A percentile compares a stretch with the other conserved stretches of the same genome.
These are phyloP conservation scores for Haliaeetus leucogaster DNA, from an alignment of 2,113 vertebrate species.

Conservation along the genomic window DNA sequence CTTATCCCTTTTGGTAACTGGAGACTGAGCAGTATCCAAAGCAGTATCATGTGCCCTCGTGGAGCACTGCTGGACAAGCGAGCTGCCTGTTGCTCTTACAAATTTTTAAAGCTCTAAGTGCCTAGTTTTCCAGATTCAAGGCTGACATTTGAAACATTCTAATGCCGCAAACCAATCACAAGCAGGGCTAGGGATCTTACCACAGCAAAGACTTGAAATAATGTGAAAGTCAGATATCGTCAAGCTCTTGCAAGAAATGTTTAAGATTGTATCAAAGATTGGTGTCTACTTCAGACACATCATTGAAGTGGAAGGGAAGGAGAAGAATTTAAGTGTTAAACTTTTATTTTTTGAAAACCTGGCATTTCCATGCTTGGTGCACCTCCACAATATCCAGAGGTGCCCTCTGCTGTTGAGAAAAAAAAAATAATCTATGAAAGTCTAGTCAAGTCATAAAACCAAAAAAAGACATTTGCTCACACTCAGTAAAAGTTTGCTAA, in stretches of 20 bases:
- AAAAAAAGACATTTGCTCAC: not conserved
- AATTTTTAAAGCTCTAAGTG: not conserved
- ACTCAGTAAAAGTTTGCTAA: not conserved
- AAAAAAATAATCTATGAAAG: not conserved
- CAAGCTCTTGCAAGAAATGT: not conserved
- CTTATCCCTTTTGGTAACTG: not conserved
- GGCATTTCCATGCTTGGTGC: not conserved
- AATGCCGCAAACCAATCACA: not conserved
- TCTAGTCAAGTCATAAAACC: not conserved
- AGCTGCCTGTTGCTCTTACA: not conserved
- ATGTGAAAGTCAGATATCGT: not conserved
- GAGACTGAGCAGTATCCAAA: not conserved
- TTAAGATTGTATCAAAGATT: not conserved
- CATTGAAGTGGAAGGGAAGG: not conserved
- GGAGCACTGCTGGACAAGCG: accelerated
- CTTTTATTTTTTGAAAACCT: not conserved
- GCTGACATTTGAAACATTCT: not conserved
- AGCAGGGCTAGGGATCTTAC: not conserved
- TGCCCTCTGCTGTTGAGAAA: not conserved
- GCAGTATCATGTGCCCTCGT: not conserved
- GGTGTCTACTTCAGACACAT: not conserved
- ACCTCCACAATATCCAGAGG: not conserved
- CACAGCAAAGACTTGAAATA: not conserved
- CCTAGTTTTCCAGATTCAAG: not conserved
- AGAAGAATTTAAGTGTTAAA: not conserved